Conservation (phyloP, 2,113 vertebrate genomes). For the Nothocercus nigrocapillus region DNA sequence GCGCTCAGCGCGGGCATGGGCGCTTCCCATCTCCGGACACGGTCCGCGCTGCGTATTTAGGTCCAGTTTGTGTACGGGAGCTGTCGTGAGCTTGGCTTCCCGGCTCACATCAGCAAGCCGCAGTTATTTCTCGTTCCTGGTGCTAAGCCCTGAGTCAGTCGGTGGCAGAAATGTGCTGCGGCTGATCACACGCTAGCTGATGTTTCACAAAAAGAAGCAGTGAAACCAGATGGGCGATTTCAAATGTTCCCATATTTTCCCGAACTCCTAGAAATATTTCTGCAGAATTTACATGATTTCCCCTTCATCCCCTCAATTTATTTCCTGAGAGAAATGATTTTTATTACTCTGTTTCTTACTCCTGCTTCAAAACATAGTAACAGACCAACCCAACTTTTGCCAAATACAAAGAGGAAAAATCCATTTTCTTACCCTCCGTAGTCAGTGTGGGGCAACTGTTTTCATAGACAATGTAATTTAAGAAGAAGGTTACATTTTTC, state of each 20-base stretch:
- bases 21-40: neutral
- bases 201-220: neutral
- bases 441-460: neutral
- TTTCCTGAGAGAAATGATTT: neutral
- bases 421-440: neutral
- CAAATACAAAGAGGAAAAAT: neutral
- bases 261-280: neutral
- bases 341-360: neutral
- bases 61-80: neutral
- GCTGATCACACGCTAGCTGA: neutral
- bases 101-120: neutral
- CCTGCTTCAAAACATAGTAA: neutral
- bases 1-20: neutral
- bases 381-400: neutral
- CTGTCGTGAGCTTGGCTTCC: accelerated
- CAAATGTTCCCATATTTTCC: constrained; percentile 7
- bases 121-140: neutral
- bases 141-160: neutral
- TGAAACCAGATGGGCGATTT: neutral
- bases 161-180: neutral
- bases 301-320: neutral
- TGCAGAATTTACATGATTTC: neutral
- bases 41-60: neutral
- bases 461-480: neutral
- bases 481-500: neutral